Base-by-base conservation (phyloP, 2,888 invertebrate species). In the Pyralis farinalis region DNA sequence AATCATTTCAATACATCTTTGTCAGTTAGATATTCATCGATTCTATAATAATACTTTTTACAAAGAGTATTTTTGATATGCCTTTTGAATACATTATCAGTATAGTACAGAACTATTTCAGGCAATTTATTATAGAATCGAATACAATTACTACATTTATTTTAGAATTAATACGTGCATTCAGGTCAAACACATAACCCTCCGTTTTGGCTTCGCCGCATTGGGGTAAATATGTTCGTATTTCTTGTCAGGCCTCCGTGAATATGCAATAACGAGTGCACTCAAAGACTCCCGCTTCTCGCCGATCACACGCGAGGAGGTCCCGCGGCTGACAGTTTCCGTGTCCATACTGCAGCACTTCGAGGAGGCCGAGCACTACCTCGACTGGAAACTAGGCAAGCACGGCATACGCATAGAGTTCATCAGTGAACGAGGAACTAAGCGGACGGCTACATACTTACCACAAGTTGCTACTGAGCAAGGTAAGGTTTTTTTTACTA, bases 371-470 rank as follows among this genome's bases (percentile, higher is more conserved):
- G 92, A 92, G 43, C 95, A 98, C 75, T 99, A 96, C 83, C 91
- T 97, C 53, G 99, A 99, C 85, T 99, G 99, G 99, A 96, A 97
- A 90, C 94, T 98, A 45, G 98, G 98, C 35, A 92, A 95, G 42
- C 99, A 99, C 80, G 99, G 99, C 44, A 99, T 99, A 68, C 93
- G 99, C 40, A 99, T 99, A 60, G 98, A 99, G 88, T 99, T 99
- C 76, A 88, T 94, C 53, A 98, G 95, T 75, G 98, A 98, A 74
- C 93, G 97, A 68, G 95, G 98, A 51, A 94, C 95, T 64, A 97
- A 97, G 77, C 93, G 97, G 69, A 98, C 98, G 53, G 99, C 99
- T 69, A 99, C 99, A 53, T 99, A 98, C 86, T 91, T 99, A 80
- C 99, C 99, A 39, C 97, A 99, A 90, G 98, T 99, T 58, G 98